These are phyloP conservation scores for Stegodyphus mimosarum DNA, from an alignment of 1,140 invertebrate species.

Conservation along the genomic window DNA sequence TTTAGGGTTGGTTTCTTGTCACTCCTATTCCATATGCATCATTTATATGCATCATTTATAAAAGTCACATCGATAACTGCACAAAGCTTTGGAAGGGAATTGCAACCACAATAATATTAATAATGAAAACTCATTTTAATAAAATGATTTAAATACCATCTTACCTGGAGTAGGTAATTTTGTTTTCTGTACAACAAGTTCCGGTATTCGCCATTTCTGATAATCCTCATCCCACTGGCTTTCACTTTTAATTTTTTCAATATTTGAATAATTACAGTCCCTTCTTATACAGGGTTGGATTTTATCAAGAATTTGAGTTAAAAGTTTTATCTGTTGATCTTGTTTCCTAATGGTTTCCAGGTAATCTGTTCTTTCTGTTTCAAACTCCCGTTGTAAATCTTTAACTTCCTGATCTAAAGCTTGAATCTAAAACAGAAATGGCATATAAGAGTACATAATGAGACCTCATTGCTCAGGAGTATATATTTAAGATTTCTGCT, in stretches of 20 bases:
- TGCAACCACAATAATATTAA: no score
- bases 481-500: no score
- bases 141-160: no score
- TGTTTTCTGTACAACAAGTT: constrained; percentile 74
- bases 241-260: constrained; percentile 77
- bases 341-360: constrained; percentile 85
- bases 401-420: constrained; percentile 79
- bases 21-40: no score
- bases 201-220: constrained; percentile 80
- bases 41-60: no score
- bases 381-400: constrained; percentile 86
- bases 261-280: constrained; percentile 81
- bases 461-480: no score
- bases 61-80: no score
- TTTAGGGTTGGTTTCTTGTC: no score
- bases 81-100: no score
- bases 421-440: constrained; percentile 69
- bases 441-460: not conserved
- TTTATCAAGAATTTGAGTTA: constrained; percentile 78
- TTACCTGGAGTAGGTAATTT: constrained; percentile 74
- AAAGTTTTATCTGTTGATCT: constrained; percentile 78
- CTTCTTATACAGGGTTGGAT: constrained; percentile 78
- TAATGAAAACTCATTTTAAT: no score
- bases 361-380: constrained; percentile 85
- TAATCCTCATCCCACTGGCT: constrained; percentile 82